Base-by-base conservation (phyloP, 2,113 vertebrate species). In the Hippotragus niger region DNA sequence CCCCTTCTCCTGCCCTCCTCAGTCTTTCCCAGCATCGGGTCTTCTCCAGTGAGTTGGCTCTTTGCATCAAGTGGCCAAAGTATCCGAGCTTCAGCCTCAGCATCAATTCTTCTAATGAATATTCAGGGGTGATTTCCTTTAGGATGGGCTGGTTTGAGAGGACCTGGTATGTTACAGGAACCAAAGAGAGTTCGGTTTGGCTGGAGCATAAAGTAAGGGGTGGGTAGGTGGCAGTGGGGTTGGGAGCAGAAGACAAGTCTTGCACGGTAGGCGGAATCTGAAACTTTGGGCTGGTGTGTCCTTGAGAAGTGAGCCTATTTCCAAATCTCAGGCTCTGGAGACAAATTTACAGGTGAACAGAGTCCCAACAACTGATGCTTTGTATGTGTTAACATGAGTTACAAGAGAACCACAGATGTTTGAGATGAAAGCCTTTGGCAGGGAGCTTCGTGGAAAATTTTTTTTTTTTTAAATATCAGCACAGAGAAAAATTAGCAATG, bases 371-470 rank as follows among this genome's bases (percentile, higher is more conserved):
- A 60, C 31, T 21, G 31, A 31, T 31, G 29, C 50, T 95, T 58
- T 86, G 76, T 71, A 9, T 88, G 57, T 76, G 47, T 85, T 93
- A 81, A 88, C 55, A 25, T 7, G 67, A 85, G 9, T 85, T 94
- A 53, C 40, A 88, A 36, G 57, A 89, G 50, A 95, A 71, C 83
- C 88, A 52, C 58, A 96, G 62, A 84, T 92, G 47, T 88, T 76
- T 95, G 52, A 89, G 53, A 96, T 96, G 80, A 97, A 94, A 98
- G 55, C 50, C 47, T 50, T 90, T 98, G 95, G 88, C 96, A 95
- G 55, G 45, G 25, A 86, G 45, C n/a, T 88, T 78, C 33, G 1
- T 92, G 94, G 81, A 90, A 95, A 97, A 95, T 97, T 62, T 87
- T 96, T 94, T 52, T 1, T 76, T 7, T n/a, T n/a, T n/a, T n/a